Evolutionary conservation across 2,888 invertebrate genomes (phyloP), one percentile per base, ranked within the genome.

Genomic region (Pollenia amentaria): DNA sequence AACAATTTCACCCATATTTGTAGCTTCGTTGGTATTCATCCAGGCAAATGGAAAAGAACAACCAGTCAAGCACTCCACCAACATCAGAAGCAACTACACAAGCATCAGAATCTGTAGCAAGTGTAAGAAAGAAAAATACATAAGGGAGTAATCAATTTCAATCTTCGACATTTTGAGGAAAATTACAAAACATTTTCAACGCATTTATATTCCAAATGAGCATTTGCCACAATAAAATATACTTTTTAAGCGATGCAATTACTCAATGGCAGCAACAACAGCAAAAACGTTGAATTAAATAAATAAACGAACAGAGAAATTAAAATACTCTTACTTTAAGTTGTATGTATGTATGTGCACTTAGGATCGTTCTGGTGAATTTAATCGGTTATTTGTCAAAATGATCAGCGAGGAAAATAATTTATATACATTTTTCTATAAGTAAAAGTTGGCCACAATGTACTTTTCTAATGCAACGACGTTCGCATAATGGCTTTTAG

Each of bases 151-250:
- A 89, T 89, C 85, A 89, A 89, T 89, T 89, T 80, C 87, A 89
- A 89, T 89, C 88, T 88, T 89, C 89, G 89, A 89, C 88, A 89
- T 89, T 89, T 88, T 87, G 88, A 88, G 89, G 88, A 89, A 89
- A 88, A 89, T 89, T 89, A 89, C 89, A 89, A 88, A 89, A 89
- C 89, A 88, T 89, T 89, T 89, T 88, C 88, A 87, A 84, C 88
- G 87, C 89, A 89, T 89, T 89, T 88, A 85, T 89, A 89, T 88
- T 88, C 89, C 85, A 88, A 89, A 88, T 89, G 87, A 88, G 88
- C 81, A 75, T 81, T 87, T 84, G 77, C 82, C 78, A 87, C 87
- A 84, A 88, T 88, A 86, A 88, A 88, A 87, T 88, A 88, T 86
- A 83, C 84, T 86, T 84, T 84, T 83, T 87, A 81, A 87, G 85